Conservation (phyloP, 2,797 vertebrate genomes). For the Allobates femoralis region DNA sequence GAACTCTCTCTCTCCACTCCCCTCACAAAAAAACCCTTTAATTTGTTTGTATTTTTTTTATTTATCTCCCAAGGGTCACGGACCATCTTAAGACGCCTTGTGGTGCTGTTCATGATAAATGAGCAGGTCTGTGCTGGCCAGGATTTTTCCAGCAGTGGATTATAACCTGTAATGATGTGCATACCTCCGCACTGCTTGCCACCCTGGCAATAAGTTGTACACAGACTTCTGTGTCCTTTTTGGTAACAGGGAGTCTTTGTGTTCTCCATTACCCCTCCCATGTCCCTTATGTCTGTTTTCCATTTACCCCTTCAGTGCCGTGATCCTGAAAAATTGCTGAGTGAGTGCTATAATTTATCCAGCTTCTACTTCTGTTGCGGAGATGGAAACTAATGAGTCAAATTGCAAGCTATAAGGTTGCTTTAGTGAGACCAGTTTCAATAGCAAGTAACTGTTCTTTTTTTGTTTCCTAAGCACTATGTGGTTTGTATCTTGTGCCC, state of each 20-base stretch:
- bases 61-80: too few relatives aligned
- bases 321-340: neutral
- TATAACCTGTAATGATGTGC: slow-evolving; percentile 39
- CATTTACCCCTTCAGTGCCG: slow-evolving; percentile 21
- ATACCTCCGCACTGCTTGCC: neutral
- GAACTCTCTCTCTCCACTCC: too few relatives aligned
- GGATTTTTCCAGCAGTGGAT: slow-evolving; percentile 9
- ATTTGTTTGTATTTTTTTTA: too few relatives aligned
- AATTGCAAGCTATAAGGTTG: neutral
- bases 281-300: slow-evolving; percentile 24
- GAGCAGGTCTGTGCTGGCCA: neutral
- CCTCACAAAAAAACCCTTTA: too few relatives aligned
- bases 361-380: neutral
- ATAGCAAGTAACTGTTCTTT: neutral
- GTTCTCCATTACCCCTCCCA: slow-evolving; percentile 20
- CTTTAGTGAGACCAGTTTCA: neutral
- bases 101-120: neutral
- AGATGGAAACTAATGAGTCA: neutral
- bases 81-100: neutral
- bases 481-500: slow-evolving; percentile 42
- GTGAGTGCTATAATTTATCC: neutral
- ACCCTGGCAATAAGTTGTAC: slow-evolving; percentile 28
- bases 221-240: slow-evolving; percentile 45
- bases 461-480: neutral
- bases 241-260: slow-evolving; percentile 55